phyloP scores from a whole-genome alignment of 2,797 vertebrate genomes.

The Glyptemys insculpta region DNA sequence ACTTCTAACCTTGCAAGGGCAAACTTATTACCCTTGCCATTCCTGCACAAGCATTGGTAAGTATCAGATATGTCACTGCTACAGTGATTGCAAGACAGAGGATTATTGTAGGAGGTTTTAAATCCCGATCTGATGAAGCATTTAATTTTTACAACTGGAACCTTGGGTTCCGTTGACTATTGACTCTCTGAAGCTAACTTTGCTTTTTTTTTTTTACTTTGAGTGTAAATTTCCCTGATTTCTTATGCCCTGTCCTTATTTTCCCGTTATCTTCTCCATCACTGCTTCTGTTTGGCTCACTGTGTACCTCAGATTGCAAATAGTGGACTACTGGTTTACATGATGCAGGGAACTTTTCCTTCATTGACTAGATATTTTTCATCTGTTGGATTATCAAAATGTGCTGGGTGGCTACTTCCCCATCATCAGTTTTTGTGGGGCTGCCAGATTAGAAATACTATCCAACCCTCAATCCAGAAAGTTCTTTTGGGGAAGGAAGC shows the following conservation, averaged over 20 bases:
- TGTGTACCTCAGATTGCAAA: conserved; percentile 60
- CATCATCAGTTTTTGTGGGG: not conserved
- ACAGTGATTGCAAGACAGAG: not conserved
- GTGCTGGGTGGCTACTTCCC: not conserved
- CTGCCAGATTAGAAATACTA: not conserved
- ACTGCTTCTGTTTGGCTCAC: conserved; percentile 61
- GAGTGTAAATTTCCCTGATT: conserved; percentile 66
- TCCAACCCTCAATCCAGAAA: not conserved
- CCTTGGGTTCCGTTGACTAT: conserved; percentile 40
- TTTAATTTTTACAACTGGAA: conserved; percentile 48
- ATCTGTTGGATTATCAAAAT: not conserved
- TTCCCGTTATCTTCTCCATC: conserved; percentile 59
- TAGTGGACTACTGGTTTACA: conserved; percentile 60
- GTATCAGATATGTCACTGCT: conserved; percentile 5
- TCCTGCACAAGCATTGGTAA: conserved; percentile 24
- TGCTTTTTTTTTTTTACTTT: conserved; percentile 67
- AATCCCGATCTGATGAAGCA: conserved; percentile 22
- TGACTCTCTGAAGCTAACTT: conserved; percentile 68
- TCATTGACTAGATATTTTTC: conserved; percentile 62
- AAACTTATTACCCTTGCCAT: conserved; percentile 24
- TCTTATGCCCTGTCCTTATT: conserved; percentile 49
- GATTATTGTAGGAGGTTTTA: conserved; percentile 5
- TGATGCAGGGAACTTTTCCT: conserved; percentile 64
- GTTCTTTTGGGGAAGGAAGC: not conserved
- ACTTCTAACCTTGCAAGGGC: conserved; percentile 13